Base-by-base conservation (phyloP, 2,888 invertebrate genomes). In the Pyrocoelia pectoralis region DNA sequence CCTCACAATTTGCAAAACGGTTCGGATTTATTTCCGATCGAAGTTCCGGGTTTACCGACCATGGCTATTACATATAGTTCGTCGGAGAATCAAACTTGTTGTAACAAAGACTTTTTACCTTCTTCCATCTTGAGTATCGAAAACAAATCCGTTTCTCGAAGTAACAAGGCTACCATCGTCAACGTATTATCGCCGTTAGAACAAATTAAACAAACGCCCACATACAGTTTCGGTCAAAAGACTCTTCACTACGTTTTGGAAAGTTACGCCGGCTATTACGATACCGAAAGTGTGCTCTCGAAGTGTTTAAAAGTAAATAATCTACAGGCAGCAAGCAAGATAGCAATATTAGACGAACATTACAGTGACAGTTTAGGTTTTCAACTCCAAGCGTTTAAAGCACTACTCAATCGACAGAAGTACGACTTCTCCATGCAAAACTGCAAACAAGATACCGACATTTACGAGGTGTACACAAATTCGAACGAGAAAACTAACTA, bases 1-100 rank as follows among this genome's bases (percentile, higher is more conserved):
- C 89, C 90, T 0, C 84, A 77, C 61, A 74, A 75, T 43, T 68
- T 73, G 15, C 76, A 76, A 49, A 76, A 74, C 9, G 76, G 73
- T 56, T 68, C 75, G 1, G 79, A 81, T 49, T 72, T 73, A 18
- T 73, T 75, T 41, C 81, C 81, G 0, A 76, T 81, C 33, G 81
- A 82, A 76, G 77, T 82, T 6, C 79, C 81, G 1, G 80, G 80
- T 17, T 68, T 82, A 61, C 82, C 82, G 14, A 73, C 79, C 1
- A 75, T 81, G 76, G 77, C 78, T 2, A 81, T 82, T 58, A 81
- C 80, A 3, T 82, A 77, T 55, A 79, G 76, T 57, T 73, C 78
- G 8, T 70, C 73, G 0, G 78, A 79, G 59, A 77, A 78, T 54
- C 72, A 76, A 28, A 48, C 74, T 17, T 58, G 79, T n/a, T 70